A percentile compares a stretch with the other conserved stretches of the same genome.
Conservation (phyloP, 1,140 invertebrate species). For the Macrotrachela quadricornifera region DNA sequence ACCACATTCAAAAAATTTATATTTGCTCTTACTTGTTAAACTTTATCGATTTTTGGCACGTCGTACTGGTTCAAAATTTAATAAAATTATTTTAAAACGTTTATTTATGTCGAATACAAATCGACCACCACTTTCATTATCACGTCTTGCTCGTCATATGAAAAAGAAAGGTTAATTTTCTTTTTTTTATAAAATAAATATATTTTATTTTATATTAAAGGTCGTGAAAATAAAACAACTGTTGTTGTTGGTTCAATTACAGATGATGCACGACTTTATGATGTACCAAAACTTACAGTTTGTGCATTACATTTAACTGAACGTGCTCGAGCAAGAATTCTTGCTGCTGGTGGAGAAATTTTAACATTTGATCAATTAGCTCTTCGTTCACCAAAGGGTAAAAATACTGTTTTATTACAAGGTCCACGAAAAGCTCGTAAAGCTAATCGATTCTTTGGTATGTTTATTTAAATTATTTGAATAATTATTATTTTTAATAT, state of each 20-base stretch:
- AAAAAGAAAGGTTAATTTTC: no score
- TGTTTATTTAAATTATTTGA: no score
- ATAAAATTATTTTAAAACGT: conserved; percentile 73
- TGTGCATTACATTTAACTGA: conserved; percentile 80
- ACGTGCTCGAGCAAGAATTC: conserved; percentile 71
- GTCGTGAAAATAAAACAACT: conserved; percentile 58
- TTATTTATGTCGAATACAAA: conserved; percentile 93
- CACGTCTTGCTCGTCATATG: conserved; percentile 40
- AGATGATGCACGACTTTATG: conserved; percentile 74
- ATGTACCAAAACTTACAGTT: conserved; percentile 69
- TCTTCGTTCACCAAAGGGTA: conserved; percentile 64
- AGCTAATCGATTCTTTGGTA: conserved; percentile 66
- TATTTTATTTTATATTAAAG: no score
- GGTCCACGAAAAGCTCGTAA: conserved; percentile 71
- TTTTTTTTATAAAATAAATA: no score
- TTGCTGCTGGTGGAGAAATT: conserved; percentile 82
- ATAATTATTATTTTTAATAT: no score
- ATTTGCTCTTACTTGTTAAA: conserved; percentile 85
- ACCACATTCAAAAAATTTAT: conserved; percentile 90
- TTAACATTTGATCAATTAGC: conserved; percentile 96
- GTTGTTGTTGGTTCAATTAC: conserved; percentile 87
- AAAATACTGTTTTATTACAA: conserved; percentile 79
- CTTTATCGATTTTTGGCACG: conserved; percentile 85
- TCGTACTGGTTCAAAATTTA: conserved; percentile 81
- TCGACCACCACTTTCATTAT: conserved; percentile 71